A percentile compares a stretch with the other conserved stretches of the same genome.
phyloP scores from a whole-genome alignment of 2,888 invertebrate genomes.

The Tinea semifulvella region DNA sequence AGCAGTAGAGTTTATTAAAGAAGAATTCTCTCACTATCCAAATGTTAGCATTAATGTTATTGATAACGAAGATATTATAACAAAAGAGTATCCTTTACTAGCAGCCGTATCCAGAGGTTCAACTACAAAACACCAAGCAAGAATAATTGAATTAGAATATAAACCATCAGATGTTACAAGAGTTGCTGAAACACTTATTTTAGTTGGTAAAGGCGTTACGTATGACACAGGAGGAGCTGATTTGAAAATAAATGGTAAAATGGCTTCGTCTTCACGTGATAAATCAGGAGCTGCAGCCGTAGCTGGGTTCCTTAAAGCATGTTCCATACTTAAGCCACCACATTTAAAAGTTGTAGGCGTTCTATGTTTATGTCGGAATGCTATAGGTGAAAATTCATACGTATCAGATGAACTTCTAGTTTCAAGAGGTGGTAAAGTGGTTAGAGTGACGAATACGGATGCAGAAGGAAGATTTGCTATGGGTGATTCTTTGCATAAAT shows the following conservation, averaged over 20 bases:
- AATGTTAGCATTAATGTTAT: slow-evolving; percentile 71
- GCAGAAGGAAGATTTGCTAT: slow-evolving; percentile 92
- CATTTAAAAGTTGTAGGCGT: slow-evolving; percentile 80
- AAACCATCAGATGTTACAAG: slow-evolving; percentile 54
- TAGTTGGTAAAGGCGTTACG: slow-evolving; percentile 91
- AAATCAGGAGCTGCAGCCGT: slow-evolving; percentile 92
- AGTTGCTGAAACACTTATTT: slow-evolving; percentile 74
- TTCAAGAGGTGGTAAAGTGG: slow-evolving; percentile 79
- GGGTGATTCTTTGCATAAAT: slow-evolving; percentile 77
- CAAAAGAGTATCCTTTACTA: slow-evolving; percentile 80
- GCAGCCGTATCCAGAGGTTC: slow-evolving; percentile 78
- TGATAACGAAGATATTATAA: slow-evolving; percentile 66
- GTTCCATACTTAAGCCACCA: slow-evolving; percentile 75
- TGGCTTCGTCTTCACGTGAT: slow-evolving; percentile 89
- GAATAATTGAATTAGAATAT: slow-evolving; percentile 71
- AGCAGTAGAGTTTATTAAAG: slow-evolving; percentile 77
- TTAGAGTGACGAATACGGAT: slow-evolving; percentile 89
- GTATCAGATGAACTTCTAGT: slow-evolving; percentile 87
- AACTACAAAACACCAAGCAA: slow-evolving; percentile 71
- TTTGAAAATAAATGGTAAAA: slow-evolving; percentile 73
- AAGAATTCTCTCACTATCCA: slow-evolving; percentile 66
- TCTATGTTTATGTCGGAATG: slow-evolving; percentile 85
- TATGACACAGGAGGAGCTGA: slow-evolving; percentile 84
- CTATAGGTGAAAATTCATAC: slow-evolving; percentile 83
- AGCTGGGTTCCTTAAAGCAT: slow-evolving; percentile 85